Base-by-base conservation (phyloP, 2,797 vertebrate genomes). In the Pantherophis vulpinus region DNA sequence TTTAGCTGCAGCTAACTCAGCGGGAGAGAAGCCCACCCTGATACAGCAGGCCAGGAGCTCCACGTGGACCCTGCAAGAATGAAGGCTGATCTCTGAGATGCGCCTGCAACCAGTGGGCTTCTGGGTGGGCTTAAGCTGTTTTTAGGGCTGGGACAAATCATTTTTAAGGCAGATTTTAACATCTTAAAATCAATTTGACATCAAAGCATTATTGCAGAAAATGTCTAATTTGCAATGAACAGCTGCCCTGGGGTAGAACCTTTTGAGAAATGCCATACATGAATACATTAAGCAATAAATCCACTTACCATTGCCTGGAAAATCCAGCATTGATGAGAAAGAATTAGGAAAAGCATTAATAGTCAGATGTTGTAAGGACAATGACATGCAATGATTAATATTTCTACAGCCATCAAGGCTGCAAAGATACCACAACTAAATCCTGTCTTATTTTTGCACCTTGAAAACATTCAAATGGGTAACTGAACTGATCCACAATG, bases 281-380 rank as follows among this genome's bases (percentile, higher is more conserved):
- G 89, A 94, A 66, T 25, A 94, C 16, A 92, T 47, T 92, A 92
- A 94, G 56, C 59, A 91, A 74, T 59, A 93, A 92, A 95, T 94
- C 29, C 88, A 98, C 98, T 98, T 97, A 98, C 98, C 99, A 99
- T 98, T 96, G 99, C 99, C 99, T 99, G 97, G 94, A 96, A 95
- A 96, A 97, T 98, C 98, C 98, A 97, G 94, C 42, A 93, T 87
- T 95, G 95, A 95, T 90, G 96, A 87, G 93, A 95, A 97, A 96
- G 95, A 97, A 97, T 93, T 29, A 94, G 42, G 95, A 93, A 96
- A 47, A 94, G 51, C 66, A 56, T 95, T 96, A 96, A 95, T 94
- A 94, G 94, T 94, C 96, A 96, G 42, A 90, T 74, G 63, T 90
- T 86, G 86, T 89, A 90, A 63, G 88, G 91, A 88, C 27, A 0